A percentile compares a stretch with the other conserved stretches of the same genome.
Conservation (phyloP, 1,140 invertebrate species). For the Drosophila sp. region DNA sequence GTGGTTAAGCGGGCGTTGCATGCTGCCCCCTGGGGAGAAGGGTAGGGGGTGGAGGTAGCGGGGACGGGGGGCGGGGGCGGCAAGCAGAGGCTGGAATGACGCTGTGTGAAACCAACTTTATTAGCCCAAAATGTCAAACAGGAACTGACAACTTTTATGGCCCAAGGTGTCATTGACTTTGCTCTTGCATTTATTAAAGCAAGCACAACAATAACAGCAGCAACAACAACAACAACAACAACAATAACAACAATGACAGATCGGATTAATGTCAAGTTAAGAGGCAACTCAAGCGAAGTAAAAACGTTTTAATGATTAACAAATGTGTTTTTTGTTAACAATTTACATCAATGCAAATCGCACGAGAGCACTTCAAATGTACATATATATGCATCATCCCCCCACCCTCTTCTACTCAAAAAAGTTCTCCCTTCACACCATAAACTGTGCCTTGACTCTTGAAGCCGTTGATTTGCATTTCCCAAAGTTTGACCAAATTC, state of each 20-base stretch:
- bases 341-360: conserved; percentile 22
- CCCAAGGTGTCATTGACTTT: conserved; percentile 45
- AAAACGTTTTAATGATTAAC: conserved; percentile 41
- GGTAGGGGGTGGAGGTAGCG: no score
- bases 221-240: conserved; percentile 17
- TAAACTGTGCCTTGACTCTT: no score
- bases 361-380: conserved; percentile 19
- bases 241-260: conserved; percentile 14
- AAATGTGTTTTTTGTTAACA: conserved; percentile 29
- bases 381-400: no score
- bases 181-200: conserved; percentile 8
- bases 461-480: no score
- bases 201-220: conserved; percentile 15
- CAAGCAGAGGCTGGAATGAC: background rate
- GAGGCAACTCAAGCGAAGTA: background rate
- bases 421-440: background rate
- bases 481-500: no score
- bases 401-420: no score
- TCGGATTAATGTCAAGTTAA: conserved; percentile 49
- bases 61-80: background rate
- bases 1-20: conserved; percentile 10
- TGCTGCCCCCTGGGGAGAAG: background rate
- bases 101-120: conserved; percentile 35
- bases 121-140: conserved; percentile 44
- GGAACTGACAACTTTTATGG: conserved; percentile 42